These are phyloP conservation scores for Apus apus DNA, from an alignment of 2,113 vertebrate genomes.

Conservation along the genomic window DNA sequence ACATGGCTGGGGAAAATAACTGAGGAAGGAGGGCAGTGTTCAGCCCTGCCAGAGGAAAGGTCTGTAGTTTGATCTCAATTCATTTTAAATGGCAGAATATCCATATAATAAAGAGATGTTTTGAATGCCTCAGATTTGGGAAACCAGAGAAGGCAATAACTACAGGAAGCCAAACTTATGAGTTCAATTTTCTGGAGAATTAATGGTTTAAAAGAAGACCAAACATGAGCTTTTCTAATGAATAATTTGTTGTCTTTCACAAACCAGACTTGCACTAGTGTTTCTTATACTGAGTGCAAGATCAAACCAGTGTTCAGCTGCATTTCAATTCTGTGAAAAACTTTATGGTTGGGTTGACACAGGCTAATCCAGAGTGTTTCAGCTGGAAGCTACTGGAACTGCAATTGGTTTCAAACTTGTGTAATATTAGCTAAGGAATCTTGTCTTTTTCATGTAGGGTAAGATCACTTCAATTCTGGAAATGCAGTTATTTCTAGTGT, in stretches of 20 bases:
- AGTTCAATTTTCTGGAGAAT: not conserved
- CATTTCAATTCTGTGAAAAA: not conserved
- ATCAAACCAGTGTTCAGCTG: not conserved
- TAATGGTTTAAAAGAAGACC: not conserved
- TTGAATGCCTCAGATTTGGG: not conserved
- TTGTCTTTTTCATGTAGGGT: fast-evolving
- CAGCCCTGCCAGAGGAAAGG: not conserved
- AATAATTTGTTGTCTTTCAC: not conserved
- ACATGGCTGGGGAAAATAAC: not conserved
- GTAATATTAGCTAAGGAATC: not conserved
- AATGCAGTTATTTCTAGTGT: not conserved
- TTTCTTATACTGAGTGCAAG: not conserved
- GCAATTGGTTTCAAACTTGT: not conserved
- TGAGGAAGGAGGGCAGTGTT: not conserved
- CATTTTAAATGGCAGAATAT: not conserved
- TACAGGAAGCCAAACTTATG: not conserved
- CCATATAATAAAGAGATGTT: not conserved
- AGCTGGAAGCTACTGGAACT: not conserved
- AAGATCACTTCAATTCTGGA: not conserved
- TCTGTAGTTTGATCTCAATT: not conserved
- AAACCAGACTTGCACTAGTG: not conserved
- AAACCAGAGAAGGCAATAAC: not conserved
- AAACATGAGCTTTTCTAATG: not conserved
- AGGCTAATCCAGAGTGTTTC: not conserved
- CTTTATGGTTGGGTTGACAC: not conserved